Evolutionary conservation across 2,113 vertebrate species (phyloP).

Genomic region (Oreotrochilus melanogaster): DNA sequence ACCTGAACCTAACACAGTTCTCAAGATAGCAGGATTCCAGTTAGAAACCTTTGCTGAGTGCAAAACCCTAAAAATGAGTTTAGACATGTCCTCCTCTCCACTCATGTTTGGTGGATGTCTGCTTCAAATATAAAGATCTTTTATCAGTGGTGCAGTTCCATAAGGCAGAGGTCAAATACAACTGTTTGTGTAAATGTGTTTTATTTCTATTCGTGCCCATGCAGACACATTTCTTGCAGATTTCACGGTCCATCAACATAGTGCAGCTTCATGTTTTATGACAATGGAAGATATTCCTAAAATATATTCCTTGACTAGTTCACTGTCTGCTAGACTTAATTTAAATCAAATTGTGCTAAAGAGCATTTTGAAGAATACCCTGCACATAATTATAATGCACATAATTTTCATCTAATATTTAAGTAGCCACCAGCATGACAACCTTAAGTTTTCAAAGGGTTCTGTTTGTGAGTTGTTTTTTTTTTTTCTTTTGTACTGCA

Average conservation of each 20-base stretch:
- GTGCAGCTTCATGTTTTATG: neutral
- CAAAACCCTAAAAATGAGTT: neutral
- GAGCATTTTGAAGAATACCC: neutral
- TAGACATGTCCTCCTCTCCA: neutral
- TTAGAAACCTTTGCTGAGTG: neutral
- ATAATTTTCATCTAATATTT: neutral
- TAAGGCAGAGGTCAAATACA: neutral
- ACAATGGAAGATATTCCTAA: neutral
- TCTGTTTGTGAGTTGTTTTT: neutral
- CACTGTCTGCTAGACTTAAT: neutral
- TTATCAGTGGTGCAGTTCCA: neutral
- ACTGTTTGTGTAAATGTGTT: neutral
- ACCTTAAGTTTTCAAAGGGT: neutral
- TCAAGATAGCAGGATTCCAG: neutral
- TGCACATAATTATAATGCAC: neutral
- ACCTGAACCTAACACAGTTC: neutral
- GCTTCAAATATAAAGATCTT: neutral
- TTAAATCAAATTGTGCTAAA: neutral
- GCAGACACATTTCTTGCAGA: neutral
- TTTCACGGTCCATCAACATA: neutral
- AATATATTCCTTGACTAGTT: neutral
- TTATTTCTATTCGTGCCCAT: neutral
- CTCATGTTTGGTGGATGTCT: neutral
- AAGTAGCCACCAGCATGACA: neutral
- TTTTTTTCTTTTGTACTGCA: neutral